A percentile compares a stretch with the other conserved stretches of the same genome.
Conservation (phyloP, 2,888 invertebrate species). For the Flabesymbios commensalis region DNA sequence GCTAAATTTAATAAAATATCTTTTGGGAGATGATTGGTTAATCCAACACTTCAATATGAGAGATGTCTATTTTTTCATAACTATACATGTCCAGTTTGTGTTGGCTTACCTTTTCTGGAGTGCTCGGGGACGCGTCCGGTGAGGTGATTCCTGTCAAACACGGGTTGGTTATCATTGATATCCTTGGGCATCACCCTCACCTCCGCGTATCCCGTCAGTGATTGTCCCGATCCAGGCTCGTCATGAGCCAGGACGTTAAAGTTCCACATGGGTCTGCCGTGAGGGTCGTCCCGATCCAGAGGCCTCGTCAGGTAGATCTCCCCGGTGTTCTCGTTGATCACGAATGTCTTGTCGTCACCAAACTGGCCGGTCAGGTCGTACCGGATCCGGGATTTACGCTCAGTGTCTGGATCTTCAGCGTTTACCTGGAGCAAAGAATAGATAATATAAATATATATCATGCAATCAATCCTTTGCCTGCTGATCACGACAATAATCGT, state of each 20-base stretch:
- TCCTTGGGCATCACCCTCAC: slow-evolving; percentile 96
- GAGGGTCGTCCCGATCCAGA: slow-evolving; percentile 68
- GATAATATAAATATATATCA: background rate
- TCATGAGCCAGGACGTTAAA: slow-evolving; percentile 56
- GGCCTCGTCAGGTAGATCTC: slow-evolving; percentile 97
- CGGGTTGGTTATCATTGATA: slow-evolving; percentile 97
- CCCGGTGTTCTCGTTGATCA: slow-evolving; percentile 79
- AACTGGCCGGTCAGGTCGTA: slow-evolving; percentile 65
- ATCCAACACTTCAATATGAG: too few relatives aligned
- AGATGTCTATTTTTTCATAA: too few relatives aligned
- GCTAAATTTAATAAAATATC: too few relatives aligned
- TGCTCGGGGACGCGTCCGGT: slow-evolving; percentile 83
- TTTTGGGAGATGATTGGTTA: too few relatives aligned
- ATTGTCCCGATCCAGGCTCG: slow-evolving; percentile 44
- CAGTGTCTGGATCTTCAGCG: slow-evolving; percentile 94
- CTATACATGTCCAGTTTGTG: too few relatives aligned
- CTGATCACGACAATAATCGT: too few relatives aligned
- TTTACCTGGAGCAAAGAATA: slow-evolving; percentile 72
- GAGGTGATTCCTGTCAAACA: slow-evolving; percentile 67
- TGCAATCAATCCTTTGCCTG: too few relatives aligned
- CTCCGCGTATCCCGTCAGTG: slow-evolving; percentile 90
- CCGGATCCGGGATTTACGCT: slow-evolving; percentile 91
- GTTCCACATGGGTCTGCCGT: slow-evolving; percentile 38
- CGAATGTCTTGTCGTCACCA: slow-evolving; percentile 33
- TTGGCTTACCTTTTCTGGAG: slow-evolving; percentile 78